A percentile compares a stretch with the other conserved stretches of the same genome.
phyloP scores from a whole-genome alignment of 2,113 vertebrate species.

The Spheniscus mendiculus region DNA sequence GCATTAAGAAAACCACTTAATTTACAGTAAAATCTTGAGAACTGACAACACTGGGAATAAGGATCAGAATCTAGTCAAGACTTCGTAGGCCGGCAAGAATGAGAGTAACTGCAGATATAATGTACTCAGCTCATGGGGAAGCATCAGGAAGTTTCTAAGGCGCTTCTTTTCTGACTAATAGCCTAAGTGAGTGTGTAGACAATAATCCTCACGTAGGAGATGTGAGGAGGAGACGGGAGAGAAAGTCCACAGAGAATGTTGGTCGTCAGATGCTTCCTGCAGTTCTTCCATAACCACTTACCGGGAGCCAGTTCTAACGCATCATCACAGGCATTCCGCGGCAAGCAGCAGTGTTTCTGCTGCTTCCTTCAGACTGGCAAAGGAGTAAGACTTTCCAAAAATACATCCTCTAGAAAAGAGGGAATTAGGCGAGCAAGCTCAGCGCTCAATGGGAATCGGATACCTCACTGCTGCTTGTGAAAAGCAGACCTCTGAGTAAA shows the following conservation, averaged over 20 bases:
- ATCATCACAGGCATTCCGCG: not conserved
- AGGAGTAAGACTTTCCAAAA: conserved; percentile 52
- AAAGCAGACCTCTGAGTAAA: conserved; percentile 26
- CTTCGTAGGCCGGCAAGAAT: not conserved
- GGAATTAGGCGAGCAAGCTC: not conserved
- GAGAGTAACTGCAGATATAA: not conserved
- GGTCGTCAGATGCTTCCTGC: not conserved
- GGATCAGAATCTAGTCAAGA: not conserved
- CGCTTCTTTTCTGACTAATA: not conserved
- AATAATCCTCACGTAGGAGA: not conserved
- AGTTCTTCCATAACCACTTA: not conserved
- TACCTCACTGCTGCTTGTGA: not conserved
- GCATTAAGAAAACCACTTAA: not conserved
- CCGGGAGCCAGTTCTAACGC: not conserved
- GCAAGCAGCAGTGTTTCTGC: not conserved
- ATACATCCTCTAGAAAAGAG: not conserved
- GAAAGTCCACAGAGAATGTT: not conserved
- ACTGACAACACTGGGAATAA: not conserved
- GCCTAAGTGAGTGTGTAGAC: not conserved
- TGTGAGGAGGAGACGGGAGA: not conserved
- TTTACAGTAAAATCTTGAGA: not conserved
- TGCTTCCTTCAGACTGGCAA: conserved; percentile 30
- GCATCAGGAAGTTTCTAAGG: not conserved
- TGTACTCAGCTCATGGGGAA: not conserved
- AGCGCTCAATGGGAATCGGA: not conserved